Percentiles rank a stretch among this genome's conserved stretches.
Conservation (phyloP, 2,797 vertebrate species). For the Argentina silus region DNA sequence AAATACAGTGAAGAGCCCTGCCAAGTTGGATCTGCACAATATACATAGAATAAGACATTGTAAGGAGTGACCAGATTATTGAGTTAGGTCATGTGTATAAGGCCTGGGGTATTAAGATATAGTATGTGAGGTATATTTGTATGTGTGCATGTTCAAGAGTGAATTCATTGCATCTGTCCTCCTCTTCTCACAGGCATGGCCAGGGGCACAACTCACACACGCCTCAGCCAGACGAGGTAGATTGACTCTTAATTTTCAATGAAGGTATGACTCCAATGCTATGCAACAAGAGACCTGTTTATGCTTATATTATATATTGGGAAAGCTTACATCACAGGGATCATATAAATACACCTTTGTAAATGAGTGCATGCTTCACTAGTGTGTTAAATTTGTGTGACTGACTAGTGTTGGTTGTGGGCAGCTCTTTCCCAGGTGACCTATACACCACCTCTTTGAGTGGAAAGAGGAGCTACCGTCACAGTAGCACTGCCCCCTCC, state of each 20-base stretch:
- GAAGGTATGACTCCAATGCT: too few relatives aligned
- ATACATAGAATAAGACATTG: too few relatives aligned
- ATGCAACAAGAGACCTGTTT: too few relatives aligned
- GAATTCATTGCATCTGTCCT: neutral
- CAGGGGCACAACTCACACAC: slow-evolving; percentile 20
- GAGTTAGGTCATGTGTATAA: too few relatives aligned
- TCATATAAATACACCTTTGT: neutral
- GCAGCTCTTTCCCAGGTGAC: slow-evolving; percentile 11
- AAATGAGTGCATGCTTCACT: neutral
- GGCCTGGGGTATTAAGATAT: too few relatives aligned
- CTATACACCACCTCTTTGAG: slow-evolving; percentile 11
- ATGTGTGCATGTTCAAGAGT: neutral
- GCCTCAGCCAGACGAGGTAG: slow-evolving; percentile 37
- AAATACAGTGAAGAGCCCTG: too few relatives aligned
- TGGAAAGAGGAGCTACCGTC: slow-evolving; percentile 67
- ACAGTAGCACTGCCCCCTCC: slow-evolving; percentile 76
- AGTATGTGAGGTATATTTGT: neutral
- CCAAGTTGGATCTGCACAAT: too few relatives aligned
- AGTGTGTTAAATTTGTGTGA: neutral
- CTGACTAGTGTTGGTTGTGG: neutral
- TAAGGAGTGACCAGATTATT: too few relatives aligned
- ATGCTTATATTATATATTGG: neutral
- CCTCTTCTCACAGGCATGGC: slow-evolving; percentile 41
- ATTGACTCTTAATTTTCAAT: neutral
- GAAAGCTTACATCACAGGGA: neutral